These are phyloP conservation scores for Netelia melanura DNA, from an alignment of 2,888 invertebrate genomes.

Conservation along the genomic window DNA sequence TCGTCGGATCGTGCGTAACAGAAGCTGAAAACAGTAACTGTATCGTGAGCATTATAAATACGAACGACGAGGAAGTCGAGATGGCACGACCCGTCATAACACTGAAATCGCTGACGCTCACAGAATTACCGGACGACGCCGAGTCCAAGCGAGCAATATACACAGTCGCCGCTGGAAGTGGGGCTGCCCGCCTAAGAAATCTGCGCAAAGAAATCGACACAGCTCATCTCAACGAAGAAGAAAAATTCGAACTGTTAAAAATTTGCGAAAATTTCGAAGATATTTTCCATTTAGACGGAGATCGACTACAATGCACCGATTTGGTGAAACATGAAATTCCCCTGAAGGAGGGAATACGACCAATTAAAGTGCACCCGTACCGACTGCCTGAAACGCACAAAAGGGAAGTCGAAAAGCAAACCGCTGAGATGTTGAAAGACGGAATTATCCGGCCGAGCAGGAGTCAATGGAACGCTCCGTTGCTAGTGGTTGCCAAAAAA, in stretches of 20 bases:
- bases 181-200: too few species aligned
- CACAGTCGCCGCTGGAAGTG: too few species aligned
- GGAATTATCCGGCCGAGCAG: background rate
- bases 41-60: background rate
- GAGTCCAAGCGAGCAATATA: background rate
- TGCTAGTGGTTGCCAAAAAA: constrained; percentile 41
- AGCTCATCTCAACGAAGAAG: too few species aligned
- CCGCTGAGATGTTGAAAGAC: constrained; percentile 1
- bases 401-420: background rate
- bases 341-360: constrained; percentile 43
- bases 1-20: background rate
- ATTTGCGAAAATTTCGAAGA: constrained; percentile 41
- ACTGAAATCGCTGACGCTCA: background rate
- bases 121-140: background rate
- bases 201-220: too few species aligned
- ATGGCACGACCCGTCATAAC: background rate
- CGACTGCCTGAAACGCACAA: constrained; percentile 63
- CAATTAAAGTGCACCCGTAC: constrained; percentile 65
- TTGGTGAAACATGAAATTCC: constrained; percentile 58
- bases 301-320: constrained; percentile 53
- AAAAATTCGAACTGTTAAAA: too few species aligned
- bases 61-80: constrained; percentile 4
- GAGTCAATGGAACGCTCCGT: constrained; percentile 40
- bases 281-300: constrained; percentile 64
- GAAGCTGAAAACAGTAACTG: background rate